These are phyloP conservation scores for Periplaneta americana DNA, from an alignment of 1,140 invertebrate genomes.

Conservation along the genomic window DNA sequence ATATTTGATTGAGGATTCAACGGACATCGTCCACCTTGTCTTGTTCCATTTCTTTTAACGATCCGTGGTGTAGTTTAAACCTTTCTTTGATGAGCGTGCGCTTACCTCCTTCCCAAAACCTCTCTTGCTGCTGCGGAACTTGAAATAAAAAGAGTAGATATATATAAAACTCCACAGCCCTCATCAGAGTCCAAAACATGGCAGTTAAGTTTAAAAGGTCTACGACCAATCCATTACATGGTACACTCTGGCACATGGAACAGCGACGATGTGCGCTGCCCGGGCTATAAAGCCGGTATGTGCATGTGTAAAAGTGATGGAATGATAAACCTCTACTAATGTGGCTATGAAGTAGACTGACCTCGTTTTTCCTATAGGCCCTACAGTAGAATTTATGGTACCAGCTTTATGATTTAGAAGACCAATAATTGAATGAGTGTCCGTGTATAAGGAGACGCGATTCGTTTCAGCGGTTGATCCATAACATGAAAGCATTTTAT, in stretches of 20 bases:
- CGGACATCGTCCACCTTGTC: neutral
- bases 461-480: too few species aligned
- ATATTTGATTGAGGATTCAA: conserved; percentile 8
- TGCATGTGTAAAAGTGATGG: neutral
- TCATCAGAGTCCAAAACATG: neutral
- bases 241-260: neutral
- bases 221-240: neutral
- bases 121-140: too few species aligned
- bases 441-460: too few species aligned
- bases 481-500: too few species aligned
- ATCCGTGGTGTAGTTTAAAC: neutral
- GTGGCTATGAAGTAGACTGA: neutral
- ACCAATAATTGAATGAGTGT: neutral
- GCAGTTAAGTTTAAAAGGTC: neutral
- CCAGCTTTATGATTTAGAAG: neutral
- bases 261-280: too few species aligned
- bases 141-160: neutral
- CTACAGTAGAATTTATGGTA: neutral
- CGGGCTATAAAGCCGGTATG: too few species aligned
- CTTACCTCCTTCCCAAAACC: too few species aligned
- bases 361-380: neutral
- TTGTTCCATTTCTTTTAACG: conserved; percentile 3
- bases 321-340: neutral
- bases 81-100: neutral
- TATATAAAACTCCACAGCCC: neutral